phyloP scores from a whole-genome alignment of 2,797 vertebrate species.

The Sorex maritimensis region DNA sequence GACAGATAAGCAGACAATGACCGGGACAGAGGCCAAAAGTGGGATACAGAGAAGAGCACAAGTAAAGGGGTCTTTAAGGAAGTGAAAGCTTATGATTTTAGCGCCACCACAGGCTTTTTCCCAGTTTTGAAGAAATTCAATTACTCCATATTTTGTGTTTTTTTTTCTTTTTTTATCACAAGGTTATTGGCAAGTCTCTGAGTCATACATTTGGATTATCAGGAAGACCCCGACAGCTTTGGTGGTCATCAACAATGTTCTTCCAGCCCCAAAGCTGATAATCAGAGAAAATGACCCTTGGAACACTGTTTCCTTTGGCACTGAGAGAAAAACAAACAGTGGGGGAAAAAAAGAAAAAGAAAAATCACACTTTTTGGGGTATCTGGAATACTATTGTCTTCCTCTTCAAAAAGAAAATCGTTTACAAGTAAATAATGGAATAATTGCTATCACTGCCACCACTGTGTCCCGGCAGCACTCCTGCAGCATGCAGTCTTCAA shows the following conservation, averaged over 20 bases:
- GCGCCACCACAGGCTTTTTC: not conserved
- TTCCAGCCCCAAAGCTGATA: conserved; percentile 23
- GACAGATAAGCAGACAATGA: conserved; percentile 1
- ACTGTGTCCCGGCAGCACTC: not conserved
- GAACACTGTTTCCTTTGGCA: conserved; percentile 7
- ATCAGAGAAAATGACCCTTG: conserved; percentile 43
- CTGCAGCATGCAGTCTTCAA: not conserved
- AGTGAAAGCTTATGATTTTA: not conserved
- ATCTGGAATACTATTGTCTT: conserved; percentile 54
- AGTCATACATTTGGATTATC: conserved; percentile 54
- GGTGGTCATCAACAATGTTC: conserved; percentile 25
- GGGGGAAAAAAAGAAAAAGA: not conserved
- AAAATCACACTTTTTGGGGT: conserved; percentile 60
- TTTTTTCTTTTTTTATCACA: conserved; percentile 34
- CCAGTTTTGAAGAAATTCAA: conserved; percentile 38
- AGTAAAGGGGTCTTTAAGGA: not conserved
- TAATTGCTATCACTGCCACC: not conserved
- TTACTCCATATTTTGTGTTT: conserved; percentile 53
- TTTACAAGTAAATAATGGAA: conserved; percentile 19
- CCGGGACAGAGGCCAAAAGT: not conserved
- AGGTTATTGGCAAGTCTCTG: conserved; percentile 39
- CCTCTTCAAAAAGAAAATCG: conserved; percentile 45
- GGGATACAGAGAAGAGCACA: not conserved
- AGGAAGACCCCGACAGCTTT: conserved; percentile 25
- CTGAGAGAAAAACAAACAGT: not conserved